Conservation (phyloP, 2,888 invertebrate genomes). For the Suillia variegata region DNA sequence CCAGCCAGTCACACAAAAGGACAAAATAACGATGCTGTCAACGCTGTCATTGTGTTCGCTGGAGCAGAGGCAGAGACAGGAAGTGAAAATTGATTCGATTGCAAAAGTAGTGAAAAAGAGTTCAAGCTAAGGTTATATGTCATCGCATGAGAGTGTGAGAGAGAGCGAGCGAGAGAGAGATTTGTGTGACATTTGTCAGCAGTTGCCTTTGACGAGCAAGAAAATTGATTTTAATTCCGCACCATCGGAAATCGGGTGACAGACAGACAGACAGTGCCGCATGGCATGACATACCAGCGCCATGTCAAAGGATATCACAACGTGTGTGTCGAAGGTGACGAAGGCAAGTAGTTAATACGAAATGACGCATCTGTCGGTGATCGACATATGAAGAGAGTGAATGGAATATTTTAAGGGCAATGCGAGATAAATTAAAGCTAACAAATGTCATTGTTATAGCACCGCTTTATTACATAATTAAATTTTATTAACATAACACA, state of each 20-base stretch:
- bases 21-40: not conserved
- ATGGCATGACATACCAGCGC: too few species aligned
- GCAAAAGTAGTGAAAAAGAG: not conserved
- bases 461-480: too few species aligned
- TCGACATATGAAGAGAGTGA: not conserved
- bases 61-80: too few species aligned
- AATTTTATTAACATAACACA: too few species aligned
- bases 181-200: conserved; percentile 26
- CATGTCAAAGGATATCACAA: not conserved
- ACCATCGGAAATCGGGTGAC: not conserved
- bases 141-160: too few species aligned
- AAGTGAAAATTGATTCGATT: not conserved
- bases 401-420: too few species aligned
- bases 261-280: too few species aligned
- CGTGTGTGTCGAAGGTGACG: not conserved
- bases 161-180: not conserved
- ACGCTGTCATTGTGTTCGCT: not conserved
- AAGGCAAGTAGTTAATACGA: not conserved
- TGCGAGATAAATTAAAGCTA: too few species aligned
- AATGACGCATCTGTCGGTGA: not conserved
- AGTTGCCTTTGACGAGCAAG: conserved; percentile 14
- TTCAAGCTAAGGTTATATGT: not conserved
- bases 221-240: conserved; percentile 24
- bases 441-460: too few species aligned
- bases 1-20: not conserved